A percentile compares a stretch with the other conserved stretches of the same genome.
Evolutionary conservation across 2,797 vertebrate species (phyloP).

Genomic region (Intellagama lesueurii): DNA sequence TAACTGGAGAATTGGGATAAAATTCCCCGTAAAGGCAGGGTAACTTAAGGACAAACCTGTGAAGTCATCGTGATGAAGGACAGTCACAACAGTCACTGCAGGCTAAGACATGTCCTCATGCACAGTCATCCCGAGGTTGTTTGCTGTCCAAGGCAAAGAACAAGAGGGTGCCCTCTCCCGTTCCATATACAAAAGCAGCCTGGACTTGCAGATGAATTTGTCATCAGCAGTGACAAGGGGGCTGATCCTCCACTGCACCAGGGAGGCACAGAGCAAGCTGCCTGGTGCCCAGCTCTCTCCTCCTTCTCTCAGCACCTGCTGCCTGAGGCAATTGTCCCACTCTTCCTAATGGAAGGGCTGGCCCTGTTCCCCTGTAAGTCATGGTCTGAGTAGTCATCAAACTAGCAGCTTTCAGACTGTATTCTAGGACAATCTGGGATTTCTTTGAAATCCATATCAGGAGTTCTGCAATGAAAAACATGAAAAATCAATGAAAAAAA

Average conservation of each 20-base stretch:
- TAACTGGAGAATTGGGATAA: slow-evolving; percentile 14
- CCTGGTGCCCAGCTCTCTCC: too few species aligned
- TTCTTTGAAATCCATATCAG: background rate
- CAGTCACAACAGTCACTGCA: too few species aligned
- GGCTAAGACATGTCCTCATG: background rate
- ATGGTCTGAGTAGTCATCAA: background rate
- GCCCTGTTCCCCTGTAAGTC: background rate
- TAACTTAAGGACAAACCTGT: background rate
- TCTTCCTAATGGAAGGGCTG: background rate
- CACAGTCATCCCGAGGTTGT: background rate
- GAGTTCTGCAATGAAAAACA: too few species aligned
- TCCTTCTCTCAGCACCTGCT: background rate
- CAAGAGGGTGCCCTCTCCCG: background rate
- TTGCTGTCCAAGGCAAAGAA: background rate
- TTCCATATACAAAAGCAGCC: background rate
- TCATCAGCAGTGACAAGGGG: background rate
- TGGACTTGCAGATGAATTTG: background rate
- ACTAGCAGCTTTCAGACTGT: background rate
- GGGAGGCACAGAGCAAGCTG: background rate
- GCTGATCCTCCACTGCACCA: background rate
- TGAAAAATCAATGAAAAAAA: too few species aligned
- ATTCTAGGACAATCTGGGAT: background rate
- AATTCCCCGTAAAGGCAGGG: slow-evolving; percentile 5
- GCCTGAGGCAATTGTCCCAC: too few species aligned
- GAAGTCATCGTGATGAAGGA: background rate